Conservation (phyloP, 2,113 vertebrate genomes). For the Loxodonta africana region DNA sequence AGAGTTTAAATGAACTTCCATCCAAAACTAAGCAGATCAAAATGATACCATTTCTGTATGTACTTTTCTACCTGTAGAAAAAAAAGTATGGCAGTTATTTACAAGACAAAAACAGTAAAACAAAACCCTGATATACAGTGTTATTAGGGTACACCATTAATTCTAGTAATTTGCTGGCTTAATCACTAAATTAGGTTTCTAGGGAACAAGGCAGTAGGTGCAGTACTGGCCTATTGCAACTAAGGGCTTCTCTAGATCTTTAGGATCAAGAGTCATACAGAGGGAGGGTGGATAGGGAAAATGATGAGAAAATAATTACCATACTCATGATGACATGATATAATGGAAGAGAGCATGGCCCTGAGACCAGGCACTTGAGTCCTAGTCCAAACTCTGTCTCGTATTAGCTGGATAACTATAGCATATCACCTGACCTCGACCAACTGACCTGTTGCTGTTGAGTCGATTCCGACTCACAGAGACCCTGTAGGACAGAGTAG, state of each 20-base stretch:
- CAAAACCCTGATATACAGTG: background rate
- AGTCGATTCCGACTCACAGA: no score
- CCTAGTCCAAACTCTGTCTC: background rate
- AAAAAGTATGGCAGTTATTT: background rate
- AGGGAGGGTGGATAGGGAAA: background rate
- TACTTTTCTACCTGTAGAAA: slow-evolving; percentile 22
- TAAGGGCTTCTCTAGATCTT: background rate
- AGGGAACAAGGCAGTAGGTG: no score
- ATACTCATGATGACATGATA: background rate
- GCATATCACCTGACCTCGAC: background rate
- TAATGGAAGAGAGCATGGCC: background rate
- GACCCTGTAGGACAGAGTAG: no score
- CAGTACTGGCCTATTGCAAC: background rate
- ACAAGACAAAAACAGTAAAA: background rate
- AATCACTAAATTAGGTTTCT: background rate
- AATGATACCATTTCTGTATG: background rate
- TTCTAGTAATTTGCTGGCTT: background rate
- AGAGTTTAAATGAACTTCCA: slow-evolving; percentile 40
- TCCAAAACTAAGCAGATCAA: slow-evolving; percentile 25
- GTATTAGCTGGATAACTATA: background rate
- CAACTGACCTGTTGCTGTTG: no score
- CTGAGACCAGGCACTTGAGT: background rate
- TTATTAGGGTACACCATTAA: background rate
- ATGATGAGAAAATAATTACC: slow-evolving; percentile 21
- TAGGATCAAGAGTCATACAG: background rate